Evolutionary conservation across 1,140 invertebrate species (phyloP), one percentile per base, ranked within the genome.

Genomic region (Fopius arisanus): DNA sequence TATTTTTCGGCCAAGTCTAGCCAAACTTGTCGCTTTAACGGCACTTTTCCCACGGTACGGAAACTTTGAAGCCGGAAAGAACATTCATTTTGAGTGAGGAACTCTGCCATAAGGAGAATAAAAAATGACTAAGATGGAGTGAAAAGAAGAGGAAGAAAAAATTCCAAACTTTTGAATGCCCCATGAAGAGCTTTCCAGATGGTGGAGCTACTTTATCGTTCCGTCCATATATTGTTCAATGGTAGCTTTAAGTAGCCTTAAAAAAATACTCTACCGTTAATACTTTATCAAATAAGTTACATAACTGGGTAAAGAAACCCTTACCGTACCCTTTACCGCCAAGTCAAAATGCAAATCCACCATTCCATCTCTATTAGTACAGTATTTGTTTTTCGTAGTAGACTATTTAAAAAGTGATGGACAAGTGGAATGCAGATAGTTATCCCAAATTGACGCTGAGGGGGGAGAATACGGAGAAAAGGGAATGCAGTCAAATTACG

Each of bases 11-110:
- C n/a, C 4, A 65, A 62, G 10, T 65, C n/a, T 31, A 65, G 26
- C 7, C n/a, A 16, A 65, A 65, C 62, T 65, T 29, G 29, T 66
- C 63, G 43, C 43, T 43, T 48, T 48, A 59, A 72, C 51, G 40
- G 70, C 40, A 72, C 70, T 72, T 72, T 72, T 48, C 40, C 37
- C 43, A 29, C 40, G 66, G 62, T 26, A 65, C 23, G 41, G 62
- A 72, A 72, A 72, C 70, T 72, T 72, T 72, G 40, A 66, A 29
- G 23, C 59, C 54, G 48, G 70, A 72, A 67, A 72, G 63, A 72
- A 65, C 70, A 72, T 72, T 72, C 41, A 66, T 72, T 72, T 72
- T 41, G 37, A 67, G 43, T 63, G 41, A 66, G 40, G 41, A 65
- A 67, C 21, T 72, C 40, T 28, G 19, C 26, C 41, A 72, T 72